These are phyloP conservation scores for Typhlomys cinereus DNA, from an alignment of 2,113 vertebrate species.

Conservation along the genomic window DNA sequence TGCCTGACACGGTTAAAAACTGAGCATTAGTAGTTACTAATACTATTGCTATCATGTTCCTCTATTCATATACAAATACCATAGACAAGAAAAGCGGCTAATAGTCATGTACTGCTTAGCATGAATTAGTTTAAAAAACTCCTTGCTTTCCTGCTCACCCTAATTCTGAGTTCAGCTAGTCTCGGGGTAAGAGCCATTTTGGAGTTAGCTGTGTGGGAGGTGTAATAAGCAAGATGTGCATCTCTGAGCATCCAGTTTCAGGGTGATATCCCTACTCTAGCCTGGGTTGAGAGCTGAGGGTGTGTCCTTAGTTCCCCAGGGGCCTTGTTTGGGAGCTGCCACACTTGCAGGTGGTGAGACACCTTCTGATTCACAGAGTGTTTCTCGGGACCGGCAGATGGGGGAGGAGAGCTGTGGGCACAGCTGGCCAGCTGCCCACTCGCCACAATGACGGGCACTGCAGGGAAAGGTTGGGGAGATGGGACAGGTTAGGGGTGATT, in stretches of 20 bases:
- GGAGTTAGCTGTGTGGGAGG: neutral
- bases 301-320: neutral
- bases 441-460: neutral
- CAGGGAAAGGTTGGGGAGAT: neutral
- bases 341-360: too few species aligned
- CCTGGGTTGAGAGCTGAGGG: neutral
- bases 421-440: neutral
- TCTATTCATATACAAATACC: neutral
- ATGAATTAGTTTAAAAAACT: conserved; percentile 18
- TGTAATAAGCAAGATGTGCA: neutral
- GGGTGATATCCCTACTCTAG: neutral
- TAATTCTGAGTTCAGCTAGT: neutral
- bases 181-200: neutral
- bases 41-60: neutral
- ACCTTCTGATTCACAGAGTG: neutral
- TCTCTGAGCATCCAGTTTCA: neutral
- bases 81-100: neutral
- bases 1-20: neutral
- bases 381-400: neutral
- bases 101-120: neutral
- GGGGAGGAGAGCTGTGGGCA: neutral
- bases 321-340: neutral
- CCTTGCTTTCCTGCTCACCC: neutral
- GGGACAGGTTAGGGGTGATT: neutral
- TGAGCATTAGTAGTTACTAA: neutral